These are phyloP conservation scores for Nothocercus julius DNA, from an alignment of 2,113 vertebrate genomes.

Conservation along the genomic window DNA sequence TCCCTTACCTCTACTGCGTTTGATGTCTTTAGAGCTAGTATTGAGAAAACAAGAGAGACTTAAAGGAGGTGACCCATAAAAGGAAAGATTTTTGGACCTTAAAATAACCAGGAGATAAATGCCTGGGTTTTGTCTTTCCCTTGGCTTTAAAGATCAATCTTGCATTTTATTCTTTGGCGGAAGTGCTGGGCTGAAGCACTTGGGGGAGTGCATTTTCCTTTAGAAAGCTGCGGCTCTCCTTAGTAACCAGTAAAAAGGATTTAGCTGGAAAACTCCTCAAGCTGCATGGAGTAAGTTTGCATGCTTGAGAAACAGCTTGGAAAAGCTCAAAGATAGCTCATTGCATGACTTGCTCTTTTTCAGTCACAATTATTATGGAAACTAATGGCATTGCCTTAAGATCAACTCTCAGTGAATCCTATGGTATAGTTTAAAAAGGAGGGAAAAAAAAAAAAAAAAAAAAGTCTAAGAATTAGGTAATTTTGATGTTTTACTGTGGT, in stretches of 20 bases:
- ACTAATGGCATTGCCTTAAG: neutral
- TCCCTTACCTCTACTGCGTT: neutral
- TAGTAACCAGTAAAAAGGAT: neutral
- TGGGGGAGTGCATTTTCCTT: constrained; percentile 1
- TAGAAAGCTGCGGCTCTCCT: neutral
- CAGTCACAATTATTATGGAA: neutral
- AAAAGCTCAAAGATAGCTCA: neutral
- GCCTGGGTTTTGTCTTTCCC: neutral
- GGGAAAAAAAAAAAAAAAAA: neutral
- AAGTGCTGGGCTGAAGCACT: neutral
- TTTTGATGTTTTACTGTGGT: neutral
- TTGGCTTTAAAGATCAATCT: constrained; percentile 9
- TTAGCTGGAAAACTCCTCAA: neutral
- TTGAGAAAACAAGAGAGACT: neutral
- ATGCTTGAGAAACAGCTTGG: neutral
- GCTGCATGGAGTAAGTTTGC: neutral
- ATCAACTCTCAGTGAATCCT: neutral
- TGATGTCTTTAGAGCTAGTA: neutral
- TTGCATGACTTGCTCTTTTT: neutral
- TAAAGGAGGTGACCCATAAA: constrained; percentile 13
- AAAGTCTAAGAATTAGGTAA: neutral
- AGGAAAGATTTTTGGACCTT: neutral
- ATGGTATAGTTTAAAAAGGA: neutral
- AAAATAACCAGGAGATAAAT: neutral
- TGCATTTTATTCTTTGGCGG: neutral